Base-by-base conservation (phyloP, 2,113 vertebrate genomes). In the Solea senegalensis region DNA sequence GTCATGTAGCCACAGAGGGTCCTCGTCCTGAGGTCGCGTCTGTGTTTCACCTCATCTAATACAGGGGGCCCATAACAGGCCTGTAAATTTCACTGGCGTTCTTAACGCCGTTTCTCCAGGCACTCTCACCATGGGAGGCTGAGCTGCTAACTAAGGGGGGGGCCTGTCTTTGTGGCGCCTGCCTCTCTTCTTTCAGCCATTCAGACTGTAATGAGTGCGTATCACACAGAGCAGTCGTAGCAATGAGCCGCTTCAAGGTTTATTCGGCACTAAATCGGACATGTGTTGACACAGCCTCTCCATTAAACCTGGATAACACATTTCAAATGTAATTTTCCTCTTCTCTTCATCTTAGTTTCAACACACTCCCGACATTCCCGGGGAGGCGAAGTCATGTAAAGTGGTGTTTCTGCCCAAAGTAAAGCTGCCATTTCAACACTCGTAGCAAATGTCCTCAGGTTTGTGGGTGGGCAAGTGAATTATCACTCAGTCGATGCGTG, bases 51-150 rank as follows among this genome's bases (percentile, higher is more conserved):
- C 69, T 81, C 72, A 60, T 71, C 59, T 80, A 85, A 83, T 77
- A 63, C 26, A 12, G 83, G 83, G 81, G 81, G n/a, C 82, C 81
- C 79, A 45, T 69, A 55, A 65, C 58, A 55, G 69, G 75, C 81
- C 81, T 82, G 84, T 90, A 86, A 75, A 92, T 82, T 83, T 88
- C 83, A 75, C 80, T 64, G 77, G 63, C 57, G 41, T 82, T 82
- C 64, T 82, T 88, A 85, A 80, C 74, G 53, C 57, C 55, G 49
- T 76, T 21, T 79, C 88, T 79, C 43, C 76, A 86, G 85, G 87
- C 78, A 15, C 71, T 84, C 71, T 90, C 78, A 81, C 81, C 39
- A 51, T 86, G 84, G 88, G 88, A 86, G 86, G 85, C 77, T 76
- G 60, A 77, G 66, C 83, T 81, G 64, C 79, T 69, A 40, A 59